Percentiles rank a stretch among this genome's conserved stretches.
Conservation (phyloP, 1,140 invertebrate species). For the Arctopsyche grandis region DNA sequence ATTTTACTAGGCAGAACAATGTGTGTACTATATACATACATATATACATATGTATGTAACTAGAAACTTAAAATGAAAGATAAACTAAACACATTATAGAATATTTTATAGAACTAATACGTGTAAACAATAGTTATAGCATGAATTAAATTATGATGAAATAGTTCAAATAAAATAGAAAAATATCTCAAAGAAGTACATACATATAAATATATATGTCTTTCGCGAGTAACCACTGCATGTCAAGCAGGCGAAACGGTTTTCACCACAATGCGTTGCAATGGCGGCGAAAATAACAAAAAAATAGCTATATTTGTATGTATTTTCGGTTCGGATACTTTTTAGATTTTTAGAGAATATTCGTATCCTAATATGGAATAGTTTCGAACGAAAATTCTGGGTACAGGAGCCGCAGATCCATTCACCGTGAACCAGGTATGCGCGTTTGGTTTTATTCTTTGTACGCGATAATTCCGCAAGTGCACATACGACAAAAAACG, state of each 20-base stretch:
- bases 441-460: not conserved
- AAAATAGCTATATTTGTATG: not conserved
- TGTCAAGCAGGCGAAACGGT: conserved; percentile 25
- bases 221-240: not conserved
- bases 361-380: not conserved
- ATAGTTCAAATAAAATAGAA: not conserved
- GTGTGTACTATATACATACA: too few species aligned
- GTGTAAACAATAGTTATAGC: too few species aligned
- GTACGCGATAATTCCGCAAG: conserved; percentile 17
- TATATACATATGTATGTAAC: too few species aligned
- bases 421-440: conserved; percentile 2
- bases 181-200: too few species aligned
- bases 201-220: not conserved
- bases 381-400: too few species aligned
- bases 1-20: too few species aligned
- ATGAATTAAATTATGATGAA: too few species aligned
- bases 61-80: too few species aligned
- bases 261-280: conserved; percentile 24
- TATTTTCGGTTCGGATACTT: not conserved
- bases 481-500: conserved; percentile 29
- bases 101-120: too few species aligned
- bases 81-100: too few species aligned
- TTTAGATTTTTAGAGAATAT: conserved; percentile 22
- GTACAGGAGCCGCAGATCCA: not conserved
- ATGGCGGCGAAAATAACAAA: too few species aligned